These are phyloP conservation scores for Listrodromus nycthemerus DNA, from an alignment of 2,888 invertebrate genomes.

Conservation along the genomic window DNA sequence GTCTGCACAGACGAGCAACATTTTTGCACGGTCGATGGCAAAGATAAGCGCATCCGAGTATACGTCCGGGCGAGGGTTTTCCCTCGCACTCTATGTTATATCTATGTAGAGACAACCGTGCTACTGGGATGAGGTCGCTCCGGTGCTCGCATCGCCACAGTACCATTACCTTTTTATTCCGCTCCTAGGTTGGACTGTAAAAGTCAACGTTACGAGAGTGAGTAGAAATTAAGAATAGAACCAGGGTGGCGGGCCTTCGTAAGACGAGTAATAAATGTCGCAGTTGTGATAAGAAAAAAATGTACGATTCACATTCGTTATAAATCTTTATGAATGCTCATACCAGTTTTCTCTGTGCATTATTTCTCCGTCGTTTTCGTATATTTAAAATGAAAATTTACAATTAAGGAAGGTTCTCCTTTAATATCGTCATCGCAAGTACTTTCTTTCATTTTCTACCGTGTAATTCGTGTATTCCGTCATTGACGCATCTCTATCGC, in stretches of 20 bases:
- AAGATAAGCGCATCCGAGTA: slow-evolving; percentile 60
- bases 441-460: too few species aligned
- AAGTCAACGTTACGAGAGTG: slow-evolving; percentile 56
- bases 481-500: too few species aligned
- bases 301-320: not conserved
- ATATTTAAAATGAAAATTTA: not conserved
- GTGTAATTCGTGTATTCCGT: too few species aligned
- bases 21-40: slow-evolving; percentile 54
- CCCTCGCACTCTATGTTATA: slow-evolving; percentile 45
- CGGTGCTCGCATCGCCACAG: slow-evolving; percentile 44
- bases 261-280: slow-evolving; percentile 46
- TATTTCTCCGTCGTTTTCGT: not conserved
- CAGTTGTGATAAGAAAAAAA: slow-evolving; percentile 26
- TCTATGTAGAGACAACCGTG: slow-evolving; percentile 12
- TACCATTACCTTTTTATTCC: slow-evolving; percentile 60
- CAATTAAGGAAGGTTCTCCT: not conserved
- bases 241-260: slow-evolving; percentile 46
- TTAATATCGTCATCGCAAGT: not conserved
- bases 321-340: not conserved
- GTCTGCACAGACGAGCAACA: slow-evolving; percentile 55
- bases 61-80: slow-evolving; percentile 35
- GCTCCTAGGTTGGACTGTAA: slow-evolving; percentile 47
- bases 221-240: slow-evolving; percentile 59
- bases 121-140: slow-evolving; percentile 23
- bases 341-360: not conserved